Percentiles rank a stretch among this genome's conserved stretches.
Evolutionary conservation across 2,888 invertebrate species (phyloP).

Genomic region (Agrotis ipsilon): DNA sequence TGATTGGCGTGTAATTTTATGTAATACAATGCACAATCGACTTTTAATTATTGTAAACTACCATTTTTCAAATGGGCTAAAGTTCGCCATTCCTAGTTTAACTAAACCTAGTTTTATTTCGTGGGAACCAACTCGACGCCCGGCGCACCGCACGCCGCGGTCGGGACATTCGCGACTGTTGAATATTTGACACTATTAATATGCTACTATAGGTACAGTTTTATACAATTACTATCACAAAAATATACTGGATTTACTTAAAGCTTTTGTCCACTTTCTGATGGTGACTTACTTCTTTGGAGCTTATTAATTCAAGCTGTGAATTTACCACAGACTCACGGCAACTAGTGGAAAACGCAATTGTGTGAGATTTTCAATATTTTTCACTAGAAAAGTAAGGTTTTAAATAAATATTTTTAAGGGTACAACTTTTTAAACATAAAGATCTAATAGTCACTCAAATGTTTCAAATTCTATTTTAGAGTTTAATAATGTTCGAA

Average conservation of each 20-base stretch:
- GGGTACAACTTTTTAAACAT: no score
- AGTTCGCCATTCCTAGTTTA: not conserved
- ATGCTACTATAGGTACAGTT: no score
- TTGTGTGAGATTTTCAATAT: no score
- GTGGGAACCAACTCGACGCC: conserved; percentile 52
- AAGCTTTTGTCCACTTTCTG: no score
- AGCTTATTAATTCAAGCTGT: no score
- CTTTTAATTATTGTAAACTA: conserved; percentile 1
- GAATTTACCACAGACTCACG: not conserved
- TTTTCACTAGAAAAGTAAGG: no score
- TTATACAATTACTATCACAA: not conserved
- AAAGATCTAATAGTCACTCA: not conserved
- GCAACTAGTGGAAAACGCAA: no score
- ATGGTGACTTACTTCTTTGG: no score
- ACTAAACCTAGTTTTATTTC: conserved; percentile 63
- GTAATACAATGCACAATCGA: not conserved
- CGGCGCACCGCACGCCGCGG: not conserved
- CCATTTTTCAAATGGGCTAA: no score
- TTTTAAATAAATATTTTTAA: no score
- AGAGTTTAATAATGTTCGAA: not conserved
- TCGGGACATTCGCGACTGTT: conserved; percentile 57
- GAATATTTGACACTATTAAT: conserved; percentile 62
- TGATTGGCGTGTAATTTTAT: conserved; percentile 13
- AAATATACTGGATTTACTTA: not conserved
- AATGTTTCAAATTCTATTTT: not conserved